phyloP scores from a whole-genome alignment of 2,797 vertebrate genomes.

The Oreochromis mossambicus region DNA sequence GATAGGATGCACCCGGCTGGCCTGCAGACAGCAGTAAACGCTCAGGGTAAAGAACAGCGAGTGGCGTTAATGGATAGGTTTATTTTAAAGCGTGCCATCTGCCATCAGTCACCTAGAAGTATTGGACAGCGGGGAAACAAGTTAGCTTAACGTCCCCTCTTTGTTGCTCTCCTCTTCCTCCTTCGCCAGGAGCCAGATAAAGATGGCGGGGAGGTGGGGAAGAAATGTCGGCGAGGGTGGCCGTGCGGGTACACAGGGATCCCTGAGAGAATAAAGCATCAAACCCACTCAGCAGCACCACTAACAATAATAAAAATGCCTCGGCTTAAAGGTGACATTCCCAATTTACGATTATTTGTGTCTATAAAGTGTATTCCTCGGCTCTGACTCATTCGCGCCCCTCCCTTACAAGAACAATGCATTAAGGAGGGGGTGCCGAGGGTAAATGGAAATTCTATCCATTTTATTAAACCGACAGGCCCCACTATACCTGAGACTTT shows the following conservation, averaged over 20 bases:
- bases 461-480: constrained; percentile 91
- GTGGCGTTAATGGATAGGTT: constrained; percentile 94
- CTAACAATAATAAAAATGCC: constrained; percentile 99
- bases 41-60: constrained; percentile 83
- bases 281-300: constrained; percentile 94
- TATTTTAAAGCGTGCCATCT: constrained; percentile 94
- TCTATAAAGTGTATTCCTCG: constrained; percentile 99
- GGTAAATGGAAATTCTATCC: constrained; percentile 96
- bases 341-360: constrained; percentile 99
- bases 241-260: constrained; percentile 24
- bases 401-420: constrained; percentile 86
- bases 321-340: constrained; percentile 99
- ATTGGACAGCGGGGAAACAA: constrained; percentile 20
- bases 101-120: constrained; percentile 88
- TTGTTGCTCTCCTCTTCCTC: not conserved
- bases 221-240: not conserved
- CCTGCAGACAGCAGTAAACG: constrained; percentile 85
- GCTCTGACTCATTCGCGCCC: constrained; percentile 87
- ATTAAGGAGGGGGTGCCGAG: constrained; percentile 83
- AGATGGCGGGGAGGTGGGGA: constrained; percentile 32
- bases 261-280: constrained; percentile 95
- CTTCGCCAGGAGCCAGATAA: constrained; percentile 53
- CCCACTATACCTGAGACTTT: constrained; percentile 89
- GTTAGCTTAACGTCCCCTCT: constrained; percentile 71
- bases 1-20: constrained; percentile 17